These are phyloP conservation scores for Orestias chungarensis DNA, from an alignment of 2,797 vertebrate species.

Conservation along the genomic window DNA sequence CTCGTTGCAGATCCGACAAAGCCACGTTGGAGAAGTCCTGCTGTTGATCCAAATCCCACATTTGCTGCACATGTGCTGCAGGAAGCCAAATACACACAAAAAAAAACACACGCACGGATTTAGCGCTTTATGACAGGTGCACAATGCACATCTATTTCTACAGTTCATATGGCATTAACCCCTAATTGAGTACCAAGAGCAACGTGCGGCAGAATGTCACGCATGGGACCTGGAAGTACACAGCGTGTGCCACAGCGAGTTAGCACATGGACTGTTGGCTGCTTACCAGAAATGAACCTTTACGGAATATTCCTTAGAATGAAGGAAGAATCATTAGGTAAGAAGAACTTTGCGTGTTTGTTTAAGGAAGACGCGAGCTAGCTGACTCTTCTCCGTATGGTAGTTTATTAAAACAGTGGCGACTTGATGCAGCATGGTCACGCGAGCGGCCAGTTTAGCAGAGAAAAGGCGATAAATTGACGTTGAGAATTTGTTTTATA, in stretches of 20 bases:
- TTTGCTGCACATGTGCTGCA: slow-evolving; percentile 91
- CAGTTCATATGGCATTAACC: slow-evolving; percentile 48
- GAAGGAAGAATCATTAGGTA: too few species aligned
- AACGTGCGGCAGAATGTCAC: slow-evolving; percentile 33
- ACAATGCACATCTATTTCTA: slow-evolving; percentile 13
- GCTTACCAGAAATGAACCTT: slow-evolving; percentile 27
- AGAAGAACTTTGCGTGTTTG: neutral
- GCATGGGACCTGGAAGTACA: slow-evolving; percentile 24
- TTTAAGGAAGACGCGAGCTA: neutral
- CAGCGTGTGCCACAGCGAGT: slow-evolving; percentile 32
- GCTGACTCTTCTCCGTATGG: too few species aligned
- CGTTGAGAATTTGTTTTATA: too few species aligned
- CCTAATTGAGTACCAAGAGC: slow-evolving; percentile 10
- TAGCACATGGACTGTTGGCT: slow-evolving; percentile 12
- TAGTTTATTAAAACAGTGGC: too few species aligned
- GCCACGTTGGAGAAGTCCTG: slow-evolving; percentile 83
- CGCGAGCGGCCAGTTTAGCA: too few species aligned
- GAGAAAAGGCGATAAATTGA: too few species aligned
- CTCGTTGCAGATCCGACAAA: slow-evolving; percentile 94
- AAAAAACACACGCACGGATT: slow-evolving; percentile 9
- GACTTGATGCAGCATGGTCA: too few species aligned
- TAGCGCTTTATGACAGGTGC: slow-evolving; percentile 28
- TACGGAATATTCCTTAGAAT: neutral
- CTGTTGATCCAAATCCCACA: slow-evolving; percentile 87
- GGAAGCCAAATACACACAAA: slow-evolving; percentile 14